Base-by-base conservation (phyloP, 2,797 vertebrate genomes). In the Monodelphis domestica region DNA sequence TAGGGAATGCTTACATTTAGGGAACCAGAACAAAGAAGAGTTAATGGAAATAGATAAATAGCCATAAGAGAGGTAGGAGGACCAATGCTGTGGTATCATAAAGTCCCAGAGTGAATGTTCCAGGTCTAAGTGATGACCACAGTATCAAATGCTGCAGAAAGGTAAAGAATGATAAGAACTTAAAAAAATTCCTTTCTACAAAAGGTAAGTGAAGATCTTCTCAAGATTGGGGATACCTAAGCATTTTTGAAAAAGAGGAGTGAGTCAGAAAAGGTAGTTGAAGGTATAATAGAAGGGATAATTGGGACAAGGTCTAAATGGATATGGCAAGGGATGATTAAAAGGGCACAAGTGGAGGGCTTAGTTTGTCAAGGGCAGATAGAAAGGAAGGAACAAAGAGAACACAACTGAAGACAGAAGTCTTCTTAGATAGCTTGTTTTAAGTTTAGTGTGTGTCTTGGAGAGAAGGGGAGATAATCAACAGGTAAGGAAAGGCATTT, bases 401-500 rank as follows among this genome's bases (percentile, higher is more conserved):
- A 59, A 33, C 30, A 33, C 30, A 63, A 30, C 15, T 63, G 30
- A 63, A 63, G 33, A 63, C 33, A 33, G 12, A 59, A n/a, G 33
- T 63, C 30, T 54, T 54, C 54, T 63, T 63, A n/a, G 30, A 30
- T 12, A 63, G 59, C 59, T 63, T 5, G 2, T 63, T 63, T 63
- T n/a, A 12, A 63, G 30, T 63, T 63, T 15, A n/a, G 59, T n/a
- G 1, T 59, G 29, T n/a, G 33, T n/a, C 59, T 63, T n/a, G 24
- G 30, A 63, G 24, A 33, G 12, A 59, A 33, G 59, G 59, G 14
- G n/a, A n/a, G 30, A 24, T 33, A n/a, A 63, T 63, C 33, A 63
- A 5, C 53, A 91, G 90, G 93, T 94, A 26, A 63, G 87, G 87
- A 38, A 90, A 70, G 52, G 89, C 30, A 14, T 57, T 51, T n/a